Evolutionary conservation across 2,113 vertebrate genomes (phyloP), one percentile per base, ranked within the genome.

Genomic region (Callaeas wilsoni): DNA sequence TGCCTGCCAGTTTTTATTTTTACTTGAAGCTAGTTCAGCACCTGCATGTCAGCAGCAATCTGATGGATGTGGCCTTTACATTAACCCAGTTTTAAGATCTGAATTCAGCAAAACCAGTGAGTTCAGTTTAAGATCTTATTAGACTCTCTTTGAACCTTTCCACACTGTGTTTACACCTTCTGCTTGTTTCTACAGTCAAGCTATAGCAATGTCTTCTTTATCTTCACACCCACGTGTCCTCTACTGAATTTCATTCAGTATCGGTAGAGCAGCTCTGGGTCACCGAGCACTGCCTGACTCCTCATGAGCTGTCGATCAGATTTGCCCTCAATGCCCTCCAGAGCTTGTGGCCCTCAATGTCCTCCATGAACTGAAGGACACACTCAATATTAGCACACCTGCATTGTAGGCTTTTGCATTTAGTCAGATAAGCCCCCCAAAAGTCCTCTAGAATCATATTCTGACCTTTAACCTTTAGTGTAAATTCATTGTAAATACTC

Each of bases 1-100:
- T 82, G 49, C 62, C 32, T 64, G 29, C 8, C 74, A 64, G 17
- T 33, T 93, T 82, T 82, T 81, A 55, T 89, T 93, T 95, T 93
- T 47, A 52, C 29, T 71, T 44, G 25, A 82, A 71, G 47, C 47
- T 79, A 21, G 13, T 71, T 69, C 52, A 85, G 39, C 52, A 67
- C 25, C 39, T 84, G 35, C n/a, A 14, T 29, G 53, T 83, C 76
- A 89, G 42, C 55, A 92, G 73, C 46, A 80, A 35, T 46, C 50
- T 50, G 68, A 57, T 37, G 50, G 50, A 64, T n/a, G 26, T 49
- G 26, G 14, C 55, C 41, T 85, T 74, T 53, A 60, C 46, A 44
- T 49, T 68, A 87, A 52, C 13, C 25, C 39, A 27, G 8, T 35
- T 63, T 59, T 53, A 53, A 57, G 20, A 53, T 57, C n/a, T 57